Conservation (phyloP, 1,140 invertebrate species). For the Meloidogyne exigua region DNA sequence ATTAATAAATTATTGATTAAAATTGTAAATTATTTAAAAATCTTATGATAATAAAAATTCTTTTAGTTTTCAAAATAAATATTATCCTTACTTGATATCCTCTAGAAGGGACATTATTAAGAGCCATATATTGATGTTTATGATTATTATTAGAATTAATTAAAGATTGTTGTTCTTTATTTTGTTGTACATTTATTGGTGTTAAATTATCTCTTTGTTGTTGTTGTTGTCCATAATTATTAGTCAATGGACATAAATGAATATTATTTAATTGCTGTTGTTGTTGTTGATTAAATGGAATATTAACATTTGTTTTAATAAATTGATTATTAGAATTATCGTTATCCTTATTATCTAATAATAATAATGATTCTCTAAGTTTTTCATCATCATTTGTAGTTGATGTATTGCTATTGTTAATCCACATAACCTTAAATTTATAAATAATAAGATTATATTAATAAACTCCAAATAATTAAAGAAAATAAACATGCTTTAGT, state of each 20-base stretch:
- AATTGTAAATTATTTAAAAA: no score
- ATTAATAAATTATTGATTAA: no score
- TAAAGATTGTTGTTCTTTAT: constrained; percentile 21
- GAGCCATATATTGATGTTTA: background rate
- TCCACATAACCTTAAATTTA: constrained; percentile 2
- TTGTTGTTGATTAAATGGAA: background rate
- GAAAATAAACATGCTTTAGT: constrained; percentile 34
- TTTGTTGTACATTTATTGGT: background rate
- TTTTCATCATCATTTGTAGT: background rate
- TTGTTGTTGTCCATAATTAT: background rate
- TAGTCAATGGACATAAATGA: constrained; percentile 6
- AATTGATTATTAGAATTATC: background rate
- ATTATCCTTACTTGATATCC: constrained; percentile 38
- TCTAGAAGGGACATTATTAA: constrained; percentile 30
- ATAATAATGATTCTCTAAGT: background rate
- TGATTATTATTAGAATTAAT: background rate
- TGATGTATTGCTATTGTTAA: background rate
- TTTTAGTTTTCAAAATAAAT: no score
- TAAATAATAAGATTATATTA: background rate
- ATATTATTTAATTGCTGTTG: background rate
- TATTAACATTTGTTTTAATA: background rate
- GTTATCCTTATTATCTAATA: no score
- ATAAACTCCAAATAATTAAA: no score
- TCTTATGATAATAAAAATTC: no score
- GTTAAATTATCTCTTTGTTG: background rate